Conservation (phyloP, 2,888 invertebrate species). For the Aleiodes leptofemur region DNA sequence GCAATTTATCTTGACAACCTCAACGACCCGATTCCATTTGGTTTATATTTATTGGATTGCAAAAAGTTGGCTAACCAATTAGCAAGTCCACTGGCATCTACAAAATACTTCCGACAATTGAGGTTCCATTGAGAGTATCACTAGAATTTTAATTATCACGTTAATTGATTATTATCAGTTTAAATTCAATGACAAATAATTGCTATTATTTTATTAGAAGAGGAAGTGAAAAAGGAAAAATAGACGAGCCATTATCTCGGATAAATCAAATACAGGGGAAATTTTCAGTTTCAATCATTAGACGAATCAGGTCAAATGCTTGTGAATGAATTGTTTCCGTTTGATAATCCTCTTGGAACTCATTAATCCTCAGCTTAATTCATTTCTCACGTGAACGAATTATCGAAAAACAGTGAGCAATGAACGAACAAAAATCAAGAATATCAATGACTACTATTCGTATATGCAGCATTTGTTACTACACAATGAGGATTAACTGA, state of each 20-base stretch:
- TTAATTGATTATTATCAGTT: too few species aligned
- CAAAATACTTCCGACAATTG: too few species aligned
- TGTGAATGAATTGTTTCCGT: slow-evolving; percentile 4
- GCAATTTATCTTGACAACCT: slow-evolving; percentile 21
- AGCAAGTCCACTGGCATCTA: too few species aligned
- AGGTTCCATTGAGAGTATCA: too few species aligned
- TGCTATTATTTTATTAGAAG: too few species aligned
- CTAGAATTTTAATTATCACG: too few species aligned
- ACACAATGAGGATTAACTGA: background rate
- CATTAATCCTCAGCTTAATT: background rate
- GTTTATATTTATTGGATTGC: slow-evolving; percentile 19
- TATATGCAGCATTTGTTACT: background rate
- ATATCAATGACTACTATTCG: too few species aligned
- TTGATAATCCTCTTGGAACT: background rate
- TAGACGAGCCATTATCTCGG: background rate
- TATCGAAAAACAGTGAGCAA: background rate
- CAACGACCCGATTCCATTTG: background rate
- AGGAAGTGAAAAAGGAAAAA: background rate
- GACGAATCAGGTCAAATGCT: slow-evolving; percentile 7
- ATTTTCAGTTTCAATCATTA: slow-evolving; percentile 10
- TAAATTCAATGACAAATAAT: too few species aligned
- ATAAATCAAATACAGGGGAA: background rate
- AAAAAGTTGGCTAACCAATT: background rate
- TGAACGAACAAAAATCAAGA: background rate
- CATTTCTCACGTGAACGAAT: background rate